phyloP scores from a whole-genome alignment of 35 echinoderm and acorn worm species.

The Nesometra sesokonis region DNA sequence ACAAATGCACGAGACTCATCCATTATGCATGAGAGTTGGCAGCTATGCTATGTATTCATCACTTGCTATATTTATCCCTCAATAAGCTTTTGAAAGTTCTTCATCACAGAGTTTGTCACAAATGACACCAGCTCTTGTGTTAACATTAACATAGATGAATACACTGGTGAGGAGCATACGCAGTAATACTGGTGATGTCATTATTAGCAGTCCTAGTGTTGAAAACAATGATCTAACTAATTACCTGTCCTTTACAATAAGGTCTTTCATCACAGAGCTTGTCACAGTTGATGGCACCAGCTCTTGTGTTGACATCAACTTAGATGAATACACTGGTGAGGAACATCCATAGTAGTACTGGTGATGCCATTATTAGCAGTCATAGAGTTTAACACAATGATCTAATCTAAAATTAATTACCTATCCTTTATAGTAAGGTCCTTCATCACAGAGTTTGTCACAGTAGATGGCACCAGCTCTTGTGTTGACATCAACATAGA shows the following conservation, averaged over 20 bases:
- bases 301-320: slow-evolving; percentile 78
- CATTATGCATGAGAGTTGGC: no score
- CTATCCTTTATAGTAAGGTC: no score
- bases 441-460: slow-evolving; percentile 83
- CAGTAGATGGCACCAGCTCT: slow-evolving; percentile 82
- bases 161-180: slow-evolving; percentile 92
- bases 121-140: slow-evolving; percentile 64
- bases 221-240: no score
- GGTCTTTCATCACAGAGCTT: slow-evolving; percentile 89
- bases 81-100: slow-evolving; percentile 82
- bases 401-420: no score
- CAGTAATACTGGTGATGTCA: slow-evolving; percentile 68
- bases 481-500: slow-evolving; percentile 88
- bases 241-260: no score
- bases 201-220: slow-evolving; percentile 49
- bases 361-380: slow-evolving; percentile 59
- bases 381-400: slow-evolving; percentile 46
- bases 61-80: no score
- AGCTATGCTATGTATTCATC: no score
- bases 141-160: slow-evolving; percentile 97
- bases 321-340: slow-evolving; percentile 95
- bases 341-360: slow-evolving; percentile 82
- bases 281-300: slow-evolving; percentile 76
- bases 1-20: no score
- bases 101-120: slow-evolving; percentile 91